A percentile compares a stretch with the other conserved stretches of the same genome.
These are phyloP conservation scores for Polypedilum pembai DNA, from an alignment of 1,140 invertebrate genomes.

Conservation along the genomic window DNA sequence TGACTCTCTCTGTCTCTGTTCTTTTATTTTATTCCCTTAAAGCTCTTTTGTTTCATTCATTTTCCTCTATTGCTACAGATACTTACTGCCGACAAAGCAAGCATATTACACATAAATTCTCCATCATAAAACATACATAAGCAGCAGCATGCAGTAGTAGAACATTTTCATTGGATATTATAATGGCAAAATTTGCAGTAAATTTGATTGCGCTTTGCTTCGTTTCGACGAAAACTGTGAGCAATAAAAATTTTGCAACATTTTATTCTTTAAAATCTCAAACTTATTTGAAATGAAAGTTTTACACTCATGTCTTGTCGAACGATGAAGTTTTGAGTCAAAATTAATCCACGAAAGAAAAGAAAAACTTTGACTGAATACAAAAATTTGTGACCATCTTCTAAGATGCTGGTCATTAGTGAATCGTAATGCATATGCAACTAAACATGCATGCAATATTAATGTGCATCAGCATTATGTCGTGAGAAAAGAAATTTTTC, in stretches of 20 bases:
- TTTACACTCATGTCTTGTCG: too few relatives aligned
- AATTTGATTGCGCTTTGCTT: background rate
- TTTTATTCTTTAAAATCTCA: background rate
- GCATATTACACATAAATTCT: conserved; percentile 22
- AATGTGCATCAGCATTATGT: background rate
- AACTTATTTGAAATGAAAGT: too few relatives aligned
- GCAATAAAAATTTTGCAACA: background rate
- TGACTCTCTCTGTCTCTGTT: too few relatives aligned
- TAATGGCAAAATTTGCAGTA: conserved; percentile 25
- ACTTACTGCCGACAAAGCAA: background rate
- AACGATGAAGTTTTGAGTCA: too few relatives aligned
- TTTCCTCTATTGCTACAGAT: too few relatives aligned
- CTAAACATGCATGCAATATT: background rate
- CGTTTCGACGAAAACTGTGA: background rate
- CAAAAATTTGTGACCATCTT: too few relatives aligned
- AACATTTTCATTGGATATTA: conserved; percentile 5
- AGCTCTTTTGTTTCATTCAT: background rate
- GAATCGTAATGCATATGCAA: background rate
- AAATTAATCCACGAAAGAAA: too few relatives aligned
- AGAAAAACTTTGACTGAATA: background rate
- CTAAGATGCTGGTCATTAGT: conserved; percentile 6
- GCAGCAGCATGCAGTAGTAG: background rate
- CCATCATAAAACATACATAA: background rate
- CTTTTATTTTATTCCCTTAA: too few relatives aligned
- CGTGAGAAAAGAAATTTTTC: background rate